Evolutionary conservation across 2,888 invertebrate species (phyloP).

Genomic region (Platypus cylindrus): DNA sequence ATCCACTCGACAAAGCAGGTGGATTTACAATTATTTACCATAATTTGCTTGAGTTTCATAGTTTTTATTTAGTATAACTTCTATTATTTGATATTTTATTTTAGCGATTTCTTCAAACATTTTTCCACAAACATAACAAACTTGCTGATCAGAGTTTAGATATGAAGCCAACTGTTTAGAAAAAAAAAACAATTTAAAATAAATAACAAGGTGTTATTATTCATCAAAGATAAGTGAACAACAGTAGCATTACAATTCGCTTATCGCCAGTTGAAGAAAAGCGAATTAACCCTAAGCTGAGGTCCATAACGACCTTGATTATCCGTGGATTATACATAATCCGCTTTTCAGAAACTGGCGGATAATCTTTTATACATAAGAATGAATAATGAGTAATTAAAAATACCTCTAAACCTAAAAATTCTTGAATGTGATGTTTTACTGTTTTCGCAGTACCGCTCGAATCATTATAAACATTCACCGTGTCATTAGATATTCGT

Average conservation of each 20-base stretch:
- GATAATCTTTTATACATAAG: too few relatives aligned
- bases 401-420: constrained; percentile 20
- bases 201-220: too few relatives aligned
- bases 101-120: constrained; percentile 19
- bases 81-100: constrained; percentile 15
- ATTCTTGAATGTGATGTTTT: constrained; percentile 18
- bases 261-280: too few relatives aligned
- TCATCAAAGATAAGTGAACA: neutral
- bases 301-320: too few relatives aligned
- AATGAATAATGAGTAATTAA: constrained; percentile 3
- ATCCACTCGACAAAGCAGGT: too few relatives aligned
- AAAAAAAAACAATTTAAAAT: too few relatives aligned
- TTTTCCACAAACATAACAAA: constrained; percentile 20
- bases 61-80: constrained; percentile 15
- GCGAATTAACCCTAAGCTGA: too few relatives aligned
- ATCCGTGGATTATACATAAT: too few relatives aligned
- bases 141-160: constrained; percentile 13
- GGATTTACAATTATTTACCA: constrained; percentile 5
- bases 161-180: constrained; percentile 16
- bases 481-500: constrained; percentile 14
- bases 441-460: constrained; percentile 17
- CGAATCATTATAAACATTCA: constrained; percentile 16
- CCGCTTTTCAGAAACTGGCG: too few relatives aligned
- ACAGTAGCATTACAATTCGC: too few relatives aligned
- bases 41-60: neutral